Evolutionary conservation across 1,140 invertebrate species (phyloP), one percentile per base, ranked within the genome.

Genomic region (Drosophila insularis): DNA sequence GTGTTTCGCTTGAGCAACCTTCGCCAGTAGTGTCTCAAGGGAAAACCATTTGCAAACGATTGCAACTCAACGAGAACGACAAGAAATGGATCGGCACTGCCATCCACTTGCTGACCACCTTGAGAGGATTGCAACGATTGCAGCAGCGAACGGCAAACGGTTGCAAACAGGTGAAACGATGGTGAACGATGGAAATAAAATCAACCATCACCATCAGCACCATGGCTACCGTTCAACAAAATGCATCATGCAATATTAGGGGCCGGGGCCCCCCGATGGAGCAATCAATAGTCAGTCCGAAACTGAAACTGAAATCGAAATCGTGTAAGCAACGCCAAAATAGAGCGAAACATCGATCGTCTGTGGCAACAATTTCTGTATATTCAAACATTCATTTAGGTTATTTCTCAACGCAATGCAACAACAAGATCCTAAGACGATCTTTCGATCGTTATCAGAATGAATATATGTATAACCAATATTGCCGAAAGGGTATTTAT

Each of bases 11-110:
- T 84, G 64, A 61, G 80, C 76, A 78, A 68, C 23, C 54, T 14
- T 56, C 31, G 60, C 11, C 35, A 37, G 2, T 64, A 21, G 4
- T 56, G 68, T 76, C 65, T 76, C 40, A 71, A 70, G 78, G 68
- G 77, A 69, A 58, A 58, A 11, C 39, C 46, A 63, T 54, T 58
- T 58, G 43, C 43, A 61, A 43, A 31, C 77, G 59, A 70, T 46
- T 76, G 73, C 73, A 81, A 82, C 80, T 82, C 61, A 78, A 84
- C 71, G 72, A 78, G 80, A 82, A 84, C 80, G 80, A 66, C 19
- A 19, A 50, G 17, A 50, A 50, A 50, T 50, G 43, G 43, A 50
- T 50, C 43, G 43, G 14, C 17, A 19, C 2, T n/a, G 17, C 43
- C 8, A 46, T 7, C 43, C 43, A 46, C 10, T 35, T 46, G 43